Evolutionary conservation across 1,140 invertebrate genomes (phyloP).

Genomic region (Drosophila arizonae): DNA sequence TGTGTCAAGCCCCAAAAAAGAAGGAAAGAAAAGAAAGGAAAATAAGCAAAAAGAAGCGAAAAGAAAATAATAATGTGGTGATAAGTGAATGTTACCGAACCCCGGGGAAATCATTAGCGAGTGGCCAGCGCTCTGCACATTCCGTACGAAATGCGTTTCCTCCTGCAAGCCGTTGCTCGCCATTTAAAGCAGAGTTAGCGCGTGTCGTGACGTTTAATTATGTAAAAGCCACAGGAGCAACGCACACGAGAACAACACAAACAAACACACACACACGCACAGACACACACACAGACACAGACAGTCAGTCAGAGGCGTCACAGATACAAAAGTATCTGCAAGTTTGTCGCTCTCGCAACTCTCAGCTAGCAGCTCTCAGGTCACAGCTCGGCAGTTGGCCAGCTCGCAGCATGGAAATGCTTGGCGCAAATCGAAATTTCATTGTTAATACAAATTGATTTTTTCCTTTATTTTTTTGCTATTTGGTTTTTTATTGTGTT

Average conservation of each 20-base stretch:
- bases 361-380: slow-evolving; percentile 18
- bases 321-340: slow-evolving; percentile 50
- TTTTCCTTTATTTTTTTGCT: slow-evolving; percentile 30
- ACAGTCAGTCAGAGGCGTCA: slow-evolving; percentile 20
- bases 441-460: slow-evolving; percentile 79
- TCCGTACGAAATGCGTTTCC: slow-evolving; percentile 5
- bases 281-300: not conserved
- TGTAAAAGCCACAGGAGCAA: slow-evolving; percentile 55
- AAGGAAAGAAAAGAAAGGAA: no score
- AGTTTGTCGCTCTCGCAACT: slow-evolving; percentile 36
- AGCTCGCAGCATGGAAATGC: slow-evolving; percentile 10
- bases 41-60: no score
- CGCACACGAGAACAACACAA: slow-evolving; percentile 28
- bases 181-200: slow-evolving; percentile 55
- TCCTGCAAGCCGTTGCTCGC: slow-evolving; percentile 47
- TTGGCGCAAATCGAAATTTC: slow-evolving; percentile 69
- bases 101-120: slow-evolving; percentile 78
- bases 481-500: slow-evolving; percentile 7
- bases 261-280: slow-evolving; percentile 3
- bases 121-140: slow-evolving; percentile 45
- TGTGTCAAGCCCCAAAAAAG: slow-evolving; percentile 1
- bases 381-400: slow-evolving; percentile 11
- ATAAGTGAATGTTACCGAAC: slow-evolving; percentile 65
- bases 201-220: slow-evolving; percentile 48
- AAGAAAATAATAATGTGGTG: slow-evolving; percentile 52